Base-by-base conservation (phyloP, 2,797 vertebrate genomes). In the Channallabes apus region DNA sequence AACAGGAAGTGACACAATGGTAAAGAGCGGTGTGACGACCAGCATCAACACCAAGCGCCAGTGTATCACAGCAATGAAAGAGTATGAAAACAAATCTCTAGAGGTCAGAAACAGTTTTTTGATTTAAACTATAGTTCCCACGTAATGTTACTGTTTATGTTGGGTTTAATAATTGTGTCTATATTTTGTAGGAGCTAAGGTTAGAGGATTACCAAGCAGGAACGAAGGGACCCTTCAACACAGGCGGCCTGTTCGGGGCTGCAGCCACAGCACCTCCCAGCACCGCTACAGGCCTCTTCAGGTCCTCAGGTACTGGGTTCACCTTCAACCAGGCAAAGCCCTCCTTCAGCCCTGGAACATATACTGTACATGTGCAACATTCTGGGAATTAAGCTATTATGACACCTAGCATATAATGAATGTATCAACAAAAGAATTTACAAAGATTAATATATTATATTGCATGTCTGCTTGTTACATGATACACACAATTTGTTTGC, bases 31-130 rank as follows among this genome's bases (percentile, higher is more conserved):
- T 0, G 97, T 98, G 85, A 99, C 97, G 88, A 98, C 97, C 0
- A 99, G 96, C 92, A 98, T 99, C 94, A 98, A 96, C 91, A 99
- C 98, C 81, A 99, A 99, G 86, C 98, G 99, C 88, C 98, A 99
- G 84, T 99, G 98, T 85, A 99, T 99, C 90, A 99, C 98, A 2
- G 98, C 98, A 82, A 99, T 99, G 98, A 99, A 99, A 90, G 98
- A 99, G 79, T 99, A 99, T 0, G 98, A 99, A 90, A 98, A 97
- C 94, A 99, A 99, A 73, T 99, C 97, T 0, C 91, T 99, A 0
- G 98, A 99, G 97, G 98, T 98, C 82, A 91, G 96, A 85, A 41
- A 32, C 6, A 59, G 38, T 5, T 6, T 1, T 6, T 27, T 41
- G 62, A 8, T 54, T 51, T 3, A 8, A 3, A 6, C 38, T 79